Base-by-base conservation (phyloP, 2,888 invertebrate genomes). In the Romanomermis culicivorax region DNA sequence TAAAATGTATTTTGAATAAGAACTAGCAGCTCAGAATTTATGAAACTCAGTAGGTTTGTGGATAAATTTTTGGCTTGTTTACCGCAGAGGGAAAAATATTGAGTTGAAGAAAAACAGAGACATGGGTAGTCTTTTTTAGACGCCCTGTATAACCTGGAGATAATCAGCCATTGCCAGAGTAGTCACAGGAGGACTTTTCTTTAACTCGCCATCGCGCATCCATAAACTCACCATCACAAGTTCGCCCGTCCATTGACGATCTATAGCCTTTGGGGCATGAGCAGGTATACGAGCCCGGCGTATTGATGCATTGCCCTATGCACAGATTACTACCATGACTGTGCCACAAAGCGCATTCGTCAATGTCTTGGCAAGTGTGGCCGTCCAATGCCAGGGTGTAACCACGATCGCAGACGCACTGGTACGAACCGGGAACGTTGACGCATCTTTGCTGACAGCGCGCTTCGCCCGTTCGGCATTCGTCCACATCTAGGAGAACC, bases 351-450 rank as follows among this genome's bases (percentile, higher is more conserved):
- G 76, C 76, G 64, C 91, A 91, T 68, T 91, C 91, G 66, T 91
- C 81, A 17, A 89, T 76, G 65, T 91, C 91, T 50, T 66, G 63
- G 55, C 74, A 75, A 2, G 68, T 67, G 75, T 80, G 77, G 65
- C 83, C 83, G 62, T 84, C 81, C 1, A 71, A 61, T 50, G 78
- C 79, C 1, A 93, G 72, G 23, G 80, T 76, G 71, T 81, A 95
- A 0, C 95, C 95, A 0, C 77, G 71, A 53, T 81, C 78, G 65
- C 95, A 95, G 4, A 80, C 77, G 68, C 95, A 95, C 52, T 81
- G 78, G 70, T 82, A 89, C 0, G 83, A 78, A 0, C 93, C 93
- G 80, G 85, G 86, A 1, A 81, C 78, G 69, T 95, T 95, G 56
- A 83, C 77, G 68, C 93, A 95, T 30, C 77, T 77, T 60, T 93